Evolutionary conservation across 2,888 invertebrate genomes (phyloP).

Genomic region (Pasiphila rectangulata): DNA sequence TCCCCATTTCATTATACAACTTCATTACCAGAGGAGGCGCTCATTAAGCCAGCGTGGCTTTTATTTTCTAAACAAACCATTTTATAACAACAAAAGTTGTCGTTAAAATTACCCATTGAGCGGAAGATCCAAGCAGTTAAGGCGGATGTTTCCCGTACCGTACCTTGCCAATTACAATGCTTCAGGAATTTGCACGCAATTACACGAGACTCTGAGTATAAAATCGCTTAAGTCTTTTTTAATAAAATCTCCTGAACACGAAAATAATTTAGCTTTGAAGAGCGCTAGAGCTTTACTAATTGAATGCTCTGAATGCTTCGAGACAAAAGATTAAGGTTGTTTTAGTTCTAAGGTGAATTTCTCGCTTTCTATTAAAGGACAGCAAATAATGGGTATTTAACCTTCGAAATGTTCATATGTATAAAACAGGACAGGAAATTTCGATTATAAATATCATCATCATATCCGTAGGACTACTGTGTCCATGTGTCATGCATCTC

Average conservation of each 20-base stretch:
- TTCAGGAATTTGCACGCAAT: conserved; percentile 22
- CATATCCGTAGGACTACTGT: no score
- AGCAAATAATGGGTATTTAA: no score
- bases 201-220: conserved; percentile 19
- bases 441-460: no score
- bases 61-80: conserved; percentile 4
- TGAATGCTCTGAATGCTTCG: background rate
- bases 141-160: conserved; percentile 18
- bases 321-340: no score
- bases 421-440: no score
- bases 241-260: conserved; percentile 16
- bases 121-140: conserved; percentile 22
- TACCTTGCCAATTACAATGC: conserved; percentile 25
- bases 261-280: background rate
- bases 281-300: background rate
- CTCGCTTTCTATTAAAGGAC: no score
- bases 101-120: conserved; percentile 20
- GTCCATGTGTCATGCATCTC: no score
- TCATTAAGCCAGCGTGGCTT: no score
- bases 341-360: no score
- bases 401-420: no score
- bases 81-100: conserved; percentile 12
- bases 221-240: conserved; percentile 23
- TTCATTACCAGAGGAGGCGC: no score
- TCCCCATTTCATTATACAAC: no score